phyloP scores from a whole-genome alignment of 2,888 invertebrate species.

The Dolichomitus sp. region DNA sequence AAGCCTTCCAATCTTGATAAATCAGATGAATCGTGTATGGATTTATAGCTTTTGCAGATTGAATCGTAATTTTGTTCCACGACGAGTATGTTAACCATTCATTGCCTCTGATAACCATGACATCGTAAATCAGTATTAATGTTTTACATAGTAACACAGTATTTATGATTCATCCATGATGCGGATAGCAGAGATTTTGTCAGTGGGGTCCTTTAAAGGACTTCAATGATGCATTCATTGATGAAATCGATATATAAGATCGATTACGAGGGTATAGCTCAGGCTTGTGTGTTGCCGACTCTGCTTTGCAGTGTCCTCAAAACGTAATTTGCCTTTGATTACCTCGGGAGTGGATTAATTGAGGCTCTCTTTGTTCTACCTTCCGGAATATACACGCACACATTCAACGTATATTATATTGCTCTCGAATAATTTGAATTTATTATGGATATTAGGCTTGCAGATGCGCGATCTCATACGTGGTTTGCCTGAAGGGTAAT shows the following conservation, averaged over 20 bases:
- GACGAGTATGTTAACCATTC: background rate
- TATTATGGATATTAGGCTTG: constrained; percentile 4
- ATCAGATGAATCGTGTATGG: background rate
- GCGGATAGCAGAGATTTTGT: constrained; percentile 16
- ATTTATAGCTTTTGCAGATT: background rate
- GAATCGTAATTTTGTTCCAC: constrained; percentile 4
- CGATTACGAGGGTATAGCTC: constrained; percentile 33
- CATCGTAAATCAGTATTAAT: constrained; percentile 9
- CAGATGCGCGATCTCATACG: background rate
- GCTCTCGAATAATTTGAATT: constrained; percentile 62
- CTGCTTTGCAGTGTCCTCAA: constrained; percentile 28
- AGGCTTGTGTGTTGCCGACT: constrained; percentile 20
- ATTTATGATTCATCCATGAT: constrained; percentile 24
- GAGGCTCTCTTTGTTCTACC: constrained; percentile 23
- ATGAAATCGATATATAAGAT: constrained; percentile 55
- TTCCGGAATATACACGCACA: constrained; percentile 17
- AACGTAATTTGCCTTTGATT: constrained; percentile 69
- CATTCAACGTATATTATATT: constrained; percentile 40
- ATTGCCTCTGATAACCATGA: background rate
- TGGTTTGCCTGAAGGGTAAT: background rate
- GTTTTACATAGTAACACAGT: background rate
- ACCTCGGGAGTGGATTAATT: constrained; percentile 58
- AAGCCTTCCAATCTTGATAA: background rate
- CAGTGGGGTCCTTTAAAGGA: background rate
- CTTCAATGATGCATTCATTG: background rate